Base-by-base conservation (phyloP, 2,797 vertebrate genomes). In the Podarcis lilfordi region DNA sequence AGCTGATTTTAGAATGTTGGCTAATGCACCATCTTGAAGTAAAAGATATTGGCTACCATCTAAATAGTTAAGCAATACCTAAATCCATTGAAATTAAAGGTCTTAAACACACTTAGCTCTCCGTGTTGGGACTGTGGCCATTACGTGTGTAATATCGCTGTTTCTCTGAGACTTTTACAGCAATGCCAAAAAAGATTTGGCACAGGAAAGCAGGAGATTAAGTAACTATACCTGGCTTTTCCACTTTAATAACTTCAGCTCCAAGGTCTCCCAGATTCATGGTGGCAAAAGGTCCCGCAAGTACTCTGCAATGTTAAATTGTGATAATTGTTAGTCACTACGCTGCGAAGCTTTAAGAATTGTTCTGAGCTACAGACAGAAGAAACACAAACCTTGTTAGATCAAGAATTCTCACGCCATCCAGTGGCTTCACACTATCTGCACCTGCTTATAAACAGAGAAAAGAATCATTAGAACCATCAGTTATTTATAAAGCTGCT, bases 181-280 rank as follows among this genome's bases (percentile, higher is more conserved):
- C n/a, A 29, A 72, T 71, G 32, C 66, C 66, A 59, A 71, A 72
- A 64, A 86, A 29, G n/a, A 72, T 8, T 7, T 13, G 21, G 37
- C 32, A 29, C 9, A 72, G 45, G 45, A 74, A 37, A 72, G 5
- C 29, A 72, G 29, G 61, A 61, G 35, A 61, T 19, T 23, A 61
- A 64, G 4, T 32, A 86, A 25, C 32, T 94, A 97, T 95, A 98
- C 98, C 98, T 95, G 98, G 98, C 95, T 96, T 97, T 97, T 99
- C 99, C 87, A 99, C 98, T 95, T 99, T 99, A 94, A 99, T 98
- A 64, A 99, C 97, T 95, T 99, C 98, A 50, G 98, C 98, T 89
- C 99, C 98, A 85, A 99, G 97, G 90, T 99, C 98, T 94, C 98
- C 98, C 77, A 99, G 97, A 95, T 99, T 98, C 98, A 99, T 99